Evolutionary conservation across 1,140 invertebrate species (phyloP).

Genomic region (Pseudoatta argentina): DNA sequence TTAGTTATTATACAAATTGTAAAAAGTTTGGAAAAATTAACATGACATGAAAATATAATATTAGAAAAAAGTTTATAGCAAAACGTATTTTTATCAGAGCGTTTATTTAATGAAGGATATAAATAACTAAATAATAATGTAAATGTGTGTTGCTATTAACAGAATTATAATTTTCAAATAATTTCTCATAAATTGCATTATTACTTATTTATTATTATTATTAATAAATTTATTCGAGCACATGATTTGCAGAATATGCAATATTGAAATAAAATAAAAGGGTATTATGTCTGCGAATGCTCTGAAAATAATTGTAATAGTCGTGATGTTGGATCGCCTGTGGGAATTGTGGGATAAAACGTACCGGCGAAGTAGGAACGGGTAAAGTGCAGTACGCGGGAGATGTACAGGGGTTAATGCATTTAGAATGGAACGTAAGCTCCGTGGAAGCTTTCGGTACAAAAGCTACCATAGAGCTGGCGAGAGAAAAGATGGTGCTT

Average conservation of each 20-base stretch:
- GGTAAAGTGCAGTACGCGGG: slow-evolving; percentile 24
- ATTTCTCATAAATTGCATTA: background rate
- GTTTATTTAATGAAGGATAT: background rate
- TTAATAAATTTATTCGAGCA: background rate
- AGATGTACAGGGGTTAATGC: slow-evolving; percentile 47
- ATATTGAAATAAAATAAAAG: slow-evolving; percentile 2
- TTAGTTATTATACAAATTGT: background rate
- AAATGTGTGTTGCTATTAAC: background rate
- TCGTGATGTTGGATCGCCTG: slow-evolving; percentile 26
- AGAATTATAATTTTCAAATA: background rate
- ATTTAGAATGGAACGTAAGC: slow-evolving; percentile 58
- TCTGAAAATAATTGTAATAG: slow-evolving; percentile 51
- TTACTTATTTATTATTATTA: background rate
- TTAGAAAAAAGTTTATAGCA: background rate
- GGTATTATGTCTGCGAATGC: background rate
- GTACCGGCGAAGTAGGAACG: slow-evolving; percentile 19
- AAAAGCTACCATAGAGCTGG: slow-evolving; percentile 32
- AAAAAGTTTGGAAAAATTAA: background rate
- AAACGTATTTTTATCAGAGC: background rate
- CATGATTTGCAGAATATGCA: background rate
- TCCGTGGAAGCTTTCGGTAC: slow-evolving; percentile 43
- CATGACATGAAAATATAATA: background rate
- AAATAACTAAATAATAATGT: background rate
- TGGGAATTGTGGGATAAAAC: slow-evolving; percentile 49
- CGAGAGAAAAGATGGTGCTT: slow-evolving; percentile 47